These are phyloP conservation scores for Bicyclus anynana DNA, from an alignment of 1,140 invertebrate species.

Conservation along the genomic window DNA sequence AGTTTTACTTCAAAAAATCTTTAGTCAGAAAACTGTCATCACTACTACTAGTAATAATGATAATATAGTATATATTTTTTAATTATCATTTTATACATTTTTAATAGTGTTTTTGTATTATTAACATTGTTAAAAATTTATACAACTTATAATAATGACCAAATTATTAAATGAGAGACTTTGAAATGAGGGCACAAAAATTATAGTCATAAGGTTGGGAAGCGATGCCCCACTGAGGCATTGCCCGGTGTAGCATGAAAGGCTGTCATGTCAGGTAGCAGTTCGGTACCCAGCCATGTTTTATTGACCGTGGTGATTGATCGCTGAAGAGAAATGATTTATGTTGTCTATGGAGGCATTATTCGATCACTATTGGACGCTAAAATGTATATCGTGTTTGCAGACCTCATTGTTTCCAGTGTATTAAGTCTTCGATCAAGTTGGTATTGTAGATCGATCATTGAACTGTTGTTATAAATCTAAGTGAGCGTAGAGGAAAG, in stretches of 20 bases:
- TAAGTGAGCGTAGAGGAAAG: not conserved
- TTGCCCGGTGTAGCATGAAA: conserved; percentile 32
- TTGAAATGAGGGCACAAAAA: too few species aligned
- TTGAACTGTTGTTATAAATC: not conserved
- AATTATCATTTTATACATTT: too few species aligned
- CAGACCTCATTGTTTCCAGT: conserved; percentile 4
- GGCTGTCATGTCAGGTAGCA: conserved; percentile 37
- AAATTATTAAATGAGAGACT: not conserved
- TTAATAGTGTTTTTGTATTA: too few species aligned
- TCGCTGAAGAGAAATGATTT: conserved; percentile 30
- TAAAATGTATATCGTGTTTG: conserved; percentile 13
- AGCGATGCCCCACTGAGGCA: conserved; percentile 10
- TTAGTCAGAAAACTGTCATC: too few species aligned
- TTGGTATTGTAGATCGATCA: not conserved
- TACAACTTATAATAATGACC: too few species aligned
- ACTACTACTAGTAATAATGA: too few species aligned
- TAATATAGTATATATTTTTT: too few species aligned
- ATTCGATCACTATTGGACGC: conserved; percentile 7
- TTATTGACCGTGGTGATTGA: conserved; percentile 40
- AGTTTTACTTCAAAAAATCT: too few species aligned
- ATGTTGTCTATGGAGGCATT: conserved; percentile 13
- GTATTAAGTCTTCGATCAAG: conserved; percentile 1
- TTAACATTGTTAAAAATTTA: too few species aligned
- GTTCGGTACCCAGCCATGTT: conserved; percentile 25
- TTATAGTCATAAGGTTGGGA: not conserved